A percentile compares a stretch with the other conserved stretches of the same genome.
Conservation (phyloP, 2,888 invertebrate genomes). For the Trachelus tabidus region DNA sequence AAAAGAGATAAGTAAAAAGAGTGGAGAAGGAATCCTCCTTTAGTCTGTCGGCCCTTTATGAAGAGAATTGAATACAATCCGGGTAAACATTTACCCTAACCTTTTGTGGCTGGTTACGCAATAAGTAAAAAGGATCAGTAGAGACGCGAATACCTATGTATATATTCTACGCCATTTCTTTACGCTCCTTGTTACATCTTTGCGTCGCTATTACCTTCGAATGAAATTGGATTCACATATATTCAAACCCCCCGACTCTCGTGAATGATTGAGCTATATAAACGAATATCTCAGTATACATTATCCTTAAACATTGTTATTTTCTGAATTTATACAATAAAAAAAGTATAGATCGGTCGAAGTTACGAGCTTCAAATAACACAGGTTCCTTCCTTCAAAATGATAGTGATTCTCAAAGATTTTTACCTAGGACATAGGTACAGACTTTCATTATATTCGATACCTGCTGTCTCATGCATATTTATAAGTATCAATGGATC, state of each 20-base stretch:
- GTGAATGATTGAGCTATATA: not conserved
- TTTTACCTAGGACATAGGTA: not conserved
- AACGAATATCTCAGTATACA: not conserved
- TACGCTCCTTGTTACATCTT: not conserved
- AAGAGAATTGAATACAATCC: not conserved
- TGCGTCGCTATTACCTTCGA: not conserved
- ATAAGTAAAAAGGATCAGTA: not conserved
- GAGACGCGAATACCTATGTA: not conserved
- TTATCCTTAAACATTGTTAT: not conserved
- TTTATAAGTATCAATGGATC: not conserved
- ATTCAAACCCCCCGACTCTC: not conserved
- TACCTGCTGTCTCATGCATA: not conserved
- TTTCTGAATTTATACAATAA: not conserved
- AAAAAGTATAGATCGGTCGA: not conserved
- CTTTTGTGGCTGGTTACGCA: not conserved
- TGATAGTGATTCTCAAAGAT: not conserved
- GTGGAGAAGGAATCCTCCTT: not conserved
- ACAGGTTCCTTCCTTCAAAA: not conserved
- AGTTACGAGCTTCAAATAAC: not conserved
- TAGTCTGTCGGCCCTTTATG: not conserved
- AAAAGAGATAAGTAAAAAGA: not conserved
- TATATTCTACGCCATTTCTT: not conserved
- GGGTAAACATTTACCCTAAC: not conserved
- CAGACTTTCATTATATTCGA: not conserved
- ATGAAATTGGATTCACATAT: not conserved